Conservation (phyloP, 2,888 invertebrate species). For the Rotaria sp. region DNA sequence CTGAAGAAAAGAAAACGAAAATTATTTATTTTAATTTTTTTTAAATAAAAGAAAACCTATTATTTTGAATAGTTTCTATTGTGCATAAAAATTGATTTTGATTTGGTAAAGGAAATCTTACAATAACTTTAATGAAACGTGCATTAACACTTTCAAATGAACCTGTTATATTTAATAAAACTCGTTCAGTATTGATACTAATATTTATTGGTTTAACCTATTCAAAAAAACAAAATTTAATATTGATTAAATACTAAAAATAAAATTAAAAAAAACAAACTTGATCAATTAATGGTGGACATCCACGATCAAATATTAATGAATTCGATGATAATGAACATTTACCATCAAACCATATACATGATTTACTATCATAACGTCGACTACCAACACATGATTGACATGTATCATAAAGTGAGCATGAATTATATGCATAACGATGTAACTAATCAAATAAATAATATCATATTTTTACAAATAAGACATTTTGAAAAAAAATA, state of each 20-base stretch:
- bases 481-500: background rate
- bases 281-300: conserved; percentile 10
- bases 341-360: conserved; percentile 21
- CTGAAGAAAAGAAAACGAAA: background rate
- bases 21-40: background rate
- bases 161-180: background rate
- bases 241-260: background rate
- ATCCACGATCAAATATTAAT: background rate
- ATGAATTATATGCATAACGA: conserved; percentile 25
- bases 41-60: background rate
- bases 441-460: background rate
- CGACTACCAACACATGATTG: conserved; percentile 16
- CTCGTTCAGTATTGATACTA: background rate
- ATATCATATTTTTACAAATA: background rate
- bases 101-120: background rate
- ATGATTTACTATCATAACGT: background rate
- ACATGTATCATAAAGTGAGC: conserved; percentile 28
- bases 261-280: background rate
- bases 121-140: background rate
- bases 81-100: background rate
- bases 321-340: background rate
- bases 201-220: background rate
- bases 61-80: background rate
- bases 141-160: background rate
- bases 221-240: background rate